Evolutionary conservation across 2,888 invertebrate genomes (phyloP), one percentile per base, ranked within the genome.

Genomic region (Trichogramma evanescens): DNA sequence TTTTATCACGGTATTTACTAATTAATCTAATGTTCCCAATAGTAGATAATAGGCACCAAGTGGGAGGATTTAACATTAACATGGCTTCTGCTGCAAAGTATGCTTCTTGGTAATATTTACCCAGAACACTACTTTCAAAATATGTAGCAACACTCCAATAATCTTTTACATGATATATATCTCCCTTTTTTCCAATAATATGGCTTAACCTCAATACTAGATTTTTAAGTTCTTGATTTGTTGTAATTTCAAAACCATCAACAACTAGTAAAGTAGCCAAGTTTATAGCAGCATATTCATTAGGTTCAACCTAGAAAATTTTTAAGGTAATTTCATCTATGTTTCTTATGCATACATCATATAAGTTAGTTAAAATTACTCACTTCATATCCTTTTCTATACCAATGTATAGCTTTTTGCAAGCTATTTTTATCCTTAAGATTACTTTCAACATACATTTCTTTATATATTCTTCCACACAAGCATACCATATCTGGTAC

Each of bases 111-210:
- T 96, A 98, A 78, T 99, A 96, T 78, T 97, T 95, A 2, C 96
- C 96, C 42, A 99, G 81, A 0, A 99, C 97, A 52, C 95, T 95
- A 67, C 98, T 97, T 80, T 97, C 97, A 78, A 98, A 97, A 82
- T 95, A 99, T 2, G 95, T 97, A 0, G 97, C 97, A 9, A 99
- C 97, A 78, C 97, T 97, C 99, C 99, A 99, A 75, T 99, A 99
- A 75, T 99, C 97, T 69, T 89, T 90, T 26, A 99, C 81, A 0
- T 93, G 93, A 0, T 89, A 87, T 41, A 99, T 80, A 74, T 94
- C 95, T 50, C 99, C 99, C 76, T 99, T 99, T 75, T 95, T 93
- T 0, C 99, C 99, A 71, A 99, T 97, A 61, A 98, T 82, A 80
- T 96, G 96, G 77, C 98, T 99, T 65, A 99, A 80, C 6, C 95